These are phyloP conservation scores for Corythornis leucogaster DNA, from an alignment of 2,797 vertebrate species.

Conservation along the genomic window DNA sequence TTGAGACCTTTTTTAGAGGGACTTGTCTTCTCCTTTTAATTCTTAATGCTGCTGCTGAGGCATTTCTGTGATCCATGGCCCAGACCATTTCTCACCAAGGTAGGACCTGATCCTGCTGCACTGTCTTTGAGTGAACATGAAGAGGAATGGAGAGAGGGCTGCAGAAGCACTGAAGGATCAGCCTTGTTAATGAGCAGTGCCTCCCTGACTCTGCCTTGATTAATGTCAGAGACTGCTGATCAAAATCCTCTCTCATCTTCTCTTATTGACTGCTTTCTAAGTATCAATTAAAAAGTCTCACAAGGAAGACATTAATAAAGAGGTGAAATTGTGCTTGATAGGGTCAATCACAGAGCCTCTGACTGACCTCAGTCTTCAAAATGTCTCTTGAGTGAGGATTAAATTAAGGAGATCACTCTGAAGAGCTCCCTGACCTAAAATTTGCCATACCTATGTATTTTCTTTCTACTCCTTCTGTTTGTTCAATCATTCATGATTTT, in stretches of 20 bases:
- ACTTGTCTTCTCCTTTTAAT: background rate
- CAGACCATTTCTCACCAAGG: background rate
- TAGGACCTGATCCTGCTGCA: background rate
- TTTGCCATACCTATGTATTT: background rate
- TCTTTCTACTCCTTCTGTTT: background rate
- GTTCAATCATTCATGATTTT: background rate
- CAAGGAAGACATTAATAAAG: background rate
- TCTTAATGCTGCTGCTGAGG: background rate
- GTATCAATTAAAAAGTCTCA: background rate
- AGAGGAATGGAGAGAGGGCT: background rate
- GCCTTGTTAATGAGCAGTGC: background rate
- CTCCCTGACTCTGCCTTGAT: slow-evolving; percentile 13
- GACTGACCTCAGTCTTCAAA: background rate
- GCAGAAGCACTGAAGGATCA: background rate
- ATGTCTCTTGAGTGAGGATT: background rate
- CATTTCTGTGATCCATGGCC: background rate
- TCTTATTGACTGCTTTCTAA: background rate
- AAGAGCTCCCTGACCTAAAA: background rate
- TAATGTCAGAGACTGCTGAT: slow-evolving; percentile 17
- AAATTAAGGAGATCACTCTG: background rate
- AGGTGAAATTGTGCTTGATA: background rate
- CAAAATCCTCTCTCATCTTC: background rate
- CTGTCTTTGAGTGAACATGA: background rate
- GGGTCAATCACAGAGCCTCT: background rate
- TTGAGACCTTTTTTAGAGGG: background rate